Base-by-base conservation (phyloP, 2,113 vertebrate genomes). In the Caranx ignobilis region DNA sequence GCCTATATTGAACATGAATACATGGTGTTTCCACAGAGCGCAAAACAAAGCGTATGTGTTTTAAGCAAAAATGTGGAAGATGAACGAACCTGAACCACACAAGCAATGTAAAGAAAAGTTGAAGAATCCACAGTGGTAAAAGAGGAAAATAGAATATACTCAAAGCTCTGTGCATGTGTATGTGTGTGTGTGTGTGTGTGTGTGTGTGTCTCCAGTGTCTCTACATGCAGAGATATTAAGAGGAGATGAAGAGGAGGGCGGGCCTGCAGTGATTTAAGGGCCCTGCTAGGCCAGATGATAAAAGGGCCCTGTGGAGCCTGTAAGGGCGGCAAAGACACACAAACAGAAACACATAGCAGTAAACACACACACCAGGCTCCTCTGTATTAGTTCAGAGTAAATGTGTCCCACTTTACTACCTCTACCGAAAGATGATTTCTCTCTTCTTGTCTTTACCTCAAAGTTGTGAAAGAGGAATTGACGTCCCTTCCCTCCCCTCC, bases 221-320 rank as follows among this genome's bases (percentile, higher is more conserved):
- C n/a, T 70, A 72, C 73, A 71, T 70, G 54, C 63, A 62, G 77
- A 77, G 59, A 45, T 83, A 84, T 75, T 85, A 85, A 77, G 71
- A 60, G 65, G 31, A 67, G 76, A 82, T 87, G 69, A 88, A 74
- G 75, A 88, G 71, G 77, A 75, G 72, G 63, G 77, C 11, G 73
- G 78, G 56, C 60, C 79, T 47, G 69, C 72, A 55, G 79, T 93
- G 88, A 92, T 89, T 92, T 89, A 91, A 73, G 73, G 71, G 9
- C 79, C 76, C 84, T 47, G 10, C 71, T 59, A 61, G 78, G 63
- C 71, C 45, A 68, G 63, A 89, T 86, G 90, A 91, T 89, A 79
- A 89, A 89, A 79, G n/a, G 60, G 18, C 67, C 76, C 70, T 0
- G 19, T 34, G 64, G 79, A 84, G 54, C 66, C 65, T 35, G 18